Evolutionary conservation across 2,797 vertebrate species (phyloP), one percentile per base, ranked within the genome.

Genomic region (Neosilurus hyrtlii): DNA sequence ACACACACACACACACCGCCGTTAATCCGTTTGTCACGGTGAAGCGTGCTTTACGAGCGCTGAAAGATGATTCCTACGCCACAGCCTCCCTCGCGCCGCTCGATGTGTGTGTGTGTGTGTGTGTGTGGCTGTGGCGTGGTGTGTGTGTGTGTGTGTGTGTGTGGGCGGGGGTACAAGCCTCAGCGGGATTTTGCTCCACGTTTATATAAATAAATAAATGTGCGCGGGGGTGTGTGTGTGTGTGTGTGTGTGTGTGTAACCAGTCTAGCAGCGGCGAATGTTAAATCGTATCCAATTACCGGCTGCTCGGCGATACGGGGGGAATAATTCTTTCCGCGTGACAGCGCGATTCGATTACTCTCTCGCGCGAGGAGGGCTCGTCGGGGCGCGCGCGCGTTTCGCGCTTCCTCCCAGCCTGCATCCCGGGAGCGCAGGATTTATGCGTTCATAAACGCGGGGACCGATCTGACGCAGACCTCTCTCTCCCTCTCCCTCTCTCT

Each of bases 261-360:
- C 86, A 88, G 85, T 82, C 87, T 85, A 86, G 87, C 83, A 85
- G 86, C 86, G 83, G 81, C 82, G 82, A 87, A 90, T 87, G 89
- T 89, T 89, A 88, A 90, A 90, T 89, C 88, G 88, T 89, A 87
- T 90, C 88, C 88, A 90, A 90, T 90, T 90, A 90, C 89, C 80
- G 89, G 82, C 86, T 72, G 86, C 85, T 84, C 83, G 76, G 86
- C 84, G 90, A 91, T 88, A 91, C 87, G 83, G 88, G 85, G 86
- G 90, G 87, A 91, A 91, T 91, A 91, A 90, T 90, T 91, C 87
- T 89, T 89, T 91, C 86, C 88, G 86, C 88, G 88, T 90, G 90
- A 91, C 90, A 89, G 88, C 81, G 86, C 88, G 90, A 91, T 90
- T 89, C 86, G 90, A 91, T 91, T 91, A 90, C 88, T 87, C 86